These are phyloP conservation scores for Parazoanthus atlanticus DNA, from an alignment of 92 coral and sea anemone species.

Conservation along the genomic window DNA sequence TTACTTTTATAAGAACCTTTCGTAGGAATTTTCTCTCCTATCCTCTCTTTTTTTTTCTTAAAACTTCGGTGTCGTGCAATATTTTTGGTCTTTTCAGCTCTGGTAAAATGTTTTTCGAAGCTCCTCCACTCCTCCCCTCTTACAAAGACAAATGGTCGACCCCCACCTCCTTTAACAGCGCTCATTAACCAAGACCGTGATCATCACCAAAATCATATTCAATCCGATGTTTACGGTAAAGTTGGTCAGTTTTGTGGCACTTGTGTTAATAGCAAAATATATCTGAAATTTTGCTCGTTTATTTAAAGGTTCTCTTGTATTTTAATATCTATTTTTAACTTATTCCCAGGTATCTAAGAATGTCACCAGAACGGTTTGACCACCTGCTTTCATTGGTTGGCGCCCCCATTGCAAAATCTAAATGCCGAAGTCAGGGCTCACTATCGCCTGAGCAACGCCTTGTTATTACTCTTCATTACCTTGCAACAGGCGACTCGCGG, in stretches of 20 bases:
- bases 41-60: not conserved
- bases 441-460: conserved; percentile 44
- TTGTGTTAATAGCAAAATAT: conserved; percentile 27
- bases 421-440: conserved; percentile 26
- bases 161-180: conserved; percentile 10
- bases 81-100: conserved; percentile 12
- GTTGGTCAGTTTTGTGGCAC: conserved; percentile 21
- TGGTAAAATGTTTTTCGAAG: conserved; percentile 5
- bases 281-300: conserved; percentile 23
- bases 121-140: conserved; percentile 22
- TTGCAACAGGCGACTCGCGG: conserved; percentile 54
- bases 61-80: conserved; percentile 11
- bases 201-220: conserved; percentile 22
- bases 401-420: conserved; percentile 41
- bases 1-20: not conserved
- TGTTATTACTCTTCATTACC: conserved; percentile 43
- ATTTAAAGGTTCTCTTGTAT: conserved; percentile 24
- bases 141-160: conserved; percentile 20
- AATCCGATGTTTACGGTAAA: conserved; percentile 17
- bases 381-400: conserved; percentile 38
- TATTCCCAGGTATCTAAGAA: conserved; percentile 34
- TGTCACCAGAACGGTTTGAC: conserved; percentile 39
- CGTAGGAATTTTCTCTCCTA: conserved; percentile 22
- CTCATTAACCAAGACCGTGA: conserved; percentile 20
- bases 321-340: conserved; percentile 19